phyloP scores from a whole-genome alignment of 2,113 vertebrate genomes.

The Osmerus eperlanus region DNA sequence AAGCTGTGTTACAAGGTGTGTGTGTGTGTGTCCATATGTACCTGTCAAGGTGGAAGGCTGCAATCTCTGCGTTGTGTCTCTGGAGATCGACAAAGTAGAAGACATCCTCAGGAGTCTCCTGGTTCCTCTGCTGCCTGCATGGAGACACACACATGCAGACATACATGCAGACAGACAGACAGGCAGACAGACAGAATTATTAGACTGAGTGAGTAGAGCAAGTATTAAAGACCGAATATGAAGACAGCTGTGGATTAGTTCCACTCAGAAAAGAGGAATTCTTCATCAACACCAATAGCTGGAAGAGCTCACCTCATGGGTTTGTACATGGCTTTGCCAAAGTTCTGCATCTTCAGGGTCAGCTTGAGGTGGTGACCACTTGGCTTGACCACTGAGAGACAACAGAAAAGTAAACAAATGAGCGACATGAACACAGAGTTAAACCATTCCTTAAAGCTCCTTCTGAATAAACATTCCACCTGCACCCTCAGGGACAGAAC shows the following conservation, averaged over 20 bases:
- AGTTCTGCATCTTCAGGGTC: constrained; percentile 86
- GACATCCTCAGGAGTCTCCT: constrained; percentile 87
- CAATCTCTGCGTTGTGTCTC: constrained; percentile 95
- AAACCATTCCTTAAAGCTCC: background rate
- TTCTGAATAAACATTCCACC: background rate
- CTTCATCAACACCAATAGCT: too few relatives aligned
- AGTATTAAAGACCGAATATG: too few relatives aligned
- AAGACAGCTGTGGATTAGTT: too few relatives aligned
- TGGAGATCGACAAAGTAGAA: constrained; percentile 97
- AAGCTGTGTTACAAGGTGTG: too few relatives aligned
- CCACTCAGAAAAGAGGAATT: too few relatives aligned
- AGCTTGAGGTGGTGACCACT: constrained; percentile 94
- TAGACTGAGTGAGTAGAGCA: too few relatives aligned
- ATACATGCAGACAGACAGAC: background rate
- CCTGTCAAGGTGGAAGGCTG: constrained; percentile 97
- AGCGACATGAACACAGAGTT: background rate
- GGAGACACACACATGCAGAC: background rate
- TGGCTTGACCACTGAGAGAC: constrained; percentile 87
- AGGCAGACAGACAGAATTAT: too few relatives aligned
- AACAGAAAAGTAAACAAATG: background rate
- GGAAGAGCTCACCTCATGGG: constrained; percentile 88
- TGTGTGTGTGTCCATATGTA: constrained; percentile 41
- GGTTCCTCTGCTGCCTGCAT: constrained; percentile 85
- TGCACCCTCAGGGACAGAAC: background rate
- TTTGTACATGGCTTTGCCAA: constrained; percentile 96